These are phyloP conservation scores for Lepidochitona cinerea DNA, from an alignment of 2,888 invertebrate species.

Conservation along the genomic window DNA sequence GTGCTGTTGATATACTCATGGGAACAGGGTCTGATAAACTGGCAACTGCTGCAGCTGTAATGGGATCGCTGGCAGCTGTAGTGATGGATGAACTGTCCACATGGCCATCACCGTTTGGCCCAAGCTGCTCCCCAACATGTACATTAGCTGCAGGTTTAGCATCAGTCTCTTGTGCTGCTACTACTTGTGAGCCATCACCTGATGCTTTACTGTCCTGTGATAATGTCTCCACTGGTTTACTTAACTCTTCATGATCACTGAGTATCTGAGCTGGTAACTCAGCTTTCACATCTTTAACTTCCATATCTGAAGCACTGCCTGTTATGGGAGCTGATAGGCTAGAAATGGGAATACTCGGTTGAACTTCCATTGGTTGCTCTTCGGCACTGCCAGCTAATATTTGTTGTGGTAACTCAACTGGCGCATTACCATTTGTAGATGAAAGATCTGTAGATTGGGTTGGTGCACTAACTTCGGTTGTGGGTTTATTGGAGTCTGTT, in stretches of 20 bases:
- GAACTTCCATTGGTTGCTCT: neutral
- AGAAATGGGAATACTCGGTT: neutral
- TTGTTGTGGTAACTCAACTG: neutral
- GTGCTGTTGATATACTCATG: conserved; percentile 10
- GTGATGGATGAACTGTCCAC: neutral
- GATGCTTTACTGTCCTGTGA: neutral
- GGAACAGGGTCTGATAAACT: neutral
- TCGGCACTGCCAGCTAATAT: neutral
- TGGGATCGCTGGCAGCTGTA: neutral
- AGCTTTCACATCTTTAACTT: neutral
- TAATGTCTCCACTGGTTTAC: neutral
- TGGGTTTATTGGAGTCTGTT: neutral
- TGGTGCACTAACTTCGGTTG: neutral
- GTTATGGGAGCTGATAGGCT: neutral
- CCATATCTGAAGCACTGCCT: conserved; percentile 4
- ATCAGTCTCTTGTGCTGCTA: neutral
- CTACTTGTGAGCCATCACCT: neutral
- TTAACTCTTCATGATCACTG: neutral
- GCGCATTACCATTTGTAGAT: neutral
- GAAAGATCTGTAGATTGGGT: neutral
- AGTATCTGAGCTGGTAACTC: neutral
- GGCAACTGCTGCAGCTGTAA: conserved; percentile 12
- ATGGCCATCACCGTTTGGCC: neutral
- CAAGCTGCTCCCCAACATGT: neutral
- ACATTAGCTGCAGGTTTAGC: neutral